Conservation (phyloP, 1,140 invertebrate genomes). For the Chionoecetes opilio region DNA sequence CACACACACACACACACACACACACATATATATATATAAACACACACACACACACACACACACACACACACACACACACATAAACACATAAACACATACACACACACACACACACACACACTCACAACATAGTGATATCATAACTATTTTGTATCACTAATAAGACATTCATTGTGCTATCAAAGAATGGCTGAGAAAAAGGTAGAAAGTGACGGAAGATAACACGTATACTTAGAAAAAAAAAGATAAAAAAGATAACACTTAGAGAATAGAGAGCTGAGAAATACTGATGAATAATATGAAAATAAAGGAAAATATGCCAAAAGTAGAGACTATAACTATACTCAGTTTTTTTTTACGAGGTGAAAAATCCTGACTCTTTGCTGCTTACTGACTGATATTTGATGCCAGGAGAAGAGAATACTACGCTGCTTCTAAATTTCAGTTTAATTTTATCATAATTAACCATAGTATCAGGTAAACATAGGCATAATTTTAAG, state of each 20-base stretch:
- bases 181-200: too few relatives aligned
- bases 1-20: constrained; percentile 20
- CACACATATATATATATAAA: neutral
- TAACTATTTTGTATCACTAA: too few relatives aligned
- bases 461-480: too few relatives aligned
- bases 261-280: neutral
- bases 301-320: neutral
- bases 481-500: too few relatives aligned
- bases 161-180: too few relatives aligned
- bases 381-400: too few relatives aligned
- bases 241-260: neutral
- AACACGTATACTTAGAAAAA: neutral
- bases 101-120: neutral
- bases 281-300: neutral
- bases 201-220: neutral
- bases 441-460: too few relatives aligned
- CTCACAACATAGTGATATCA: neutral
- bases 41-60: constrained; percentile 55
- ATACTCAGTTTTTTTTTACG: too few relatives aligned
- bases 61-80: neutral
- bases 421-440: too few relatives aligned
- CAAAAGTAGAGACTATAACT: neutral
- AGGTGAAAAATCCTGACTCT: too few relatives aligned
- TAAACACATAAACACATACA: neutral
- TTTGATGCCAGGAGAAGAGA: too few relatives aligned